Evolutionary conservation across 2,797 vertebrate species (phyloP).

Genomic region (Rousettus madagascariensis): DNA sequence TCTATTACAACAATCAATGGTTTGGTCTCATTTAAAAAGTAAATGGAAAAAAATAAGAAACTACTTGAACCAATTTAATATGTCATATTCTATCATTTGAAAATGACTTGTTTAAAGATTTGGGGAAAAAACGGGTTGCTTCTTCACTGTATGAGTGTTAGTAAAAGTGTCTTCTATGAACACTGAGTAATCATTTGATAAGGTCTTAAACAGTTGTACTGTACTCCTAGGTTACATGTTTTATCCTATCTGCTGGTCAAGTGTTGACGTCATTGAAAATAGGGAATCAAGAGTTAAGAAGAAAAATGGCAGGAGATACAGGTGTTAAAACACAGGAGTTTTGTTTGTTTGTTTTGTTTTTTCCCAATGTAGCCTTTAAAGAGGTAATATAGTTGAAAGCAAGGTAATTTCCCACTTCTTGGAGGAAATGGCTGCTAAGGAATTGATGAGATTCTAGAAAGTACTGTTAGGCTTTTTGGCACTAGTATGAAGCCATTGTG

Average conservation of each 20-base stretch:
- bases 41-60: background rate
- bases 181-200: background rate
- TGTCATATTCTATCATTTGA: background rate
- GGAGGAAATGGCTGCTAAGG: background rate
- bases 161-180: background rate
- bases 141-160: background rate
- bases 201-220: background rate
- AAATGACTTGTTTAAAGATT: background rate
- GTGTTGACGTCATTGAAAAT: background rate
- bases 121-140: background rate
- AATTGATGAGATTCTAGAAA: background rate
- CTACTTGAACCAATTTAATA: background rate
- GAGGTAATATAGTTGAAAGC: background rate
- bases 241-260: background rate
- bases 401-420: background rate
- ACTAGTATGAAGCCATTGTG: background rate
- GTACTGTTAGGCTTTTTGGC: background rate
- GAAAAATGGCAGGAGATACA: background rate
- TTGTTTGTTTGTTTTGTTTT: background rate
- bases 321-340: background rate
- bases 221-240: background rate
- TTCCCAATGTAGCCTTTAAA: background rate
- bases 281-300: background rate
- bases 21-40: background rate
- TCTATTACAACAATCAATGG: background rate